Base-by-base conservation (phyloP, 2,888 invertebrate genomes). In the Lepidonotus clava region DNA sequence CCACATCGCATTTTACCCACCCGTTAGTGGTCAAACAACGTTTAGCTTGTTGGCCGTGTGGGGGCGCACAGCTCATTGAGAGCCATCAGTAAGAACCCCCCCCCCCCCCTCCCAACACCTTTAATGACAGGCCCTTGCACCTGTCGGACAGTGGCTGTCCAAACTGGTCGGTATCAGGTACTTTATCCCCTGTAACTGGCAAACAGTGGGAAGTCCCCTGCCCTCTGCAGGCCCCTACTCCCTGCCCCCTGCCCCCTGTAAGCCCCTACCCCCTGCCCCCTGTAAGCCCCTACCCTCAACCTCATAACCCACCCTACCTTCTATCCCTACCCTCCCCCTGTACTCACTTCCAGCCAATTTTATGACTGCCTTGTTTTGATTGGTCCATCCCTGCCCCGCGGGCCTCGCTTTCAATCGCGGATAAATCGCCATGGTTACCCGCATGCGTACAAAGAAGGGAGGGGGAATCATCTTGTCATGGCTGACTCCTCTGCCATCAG, bases 391-490 rank as follows among this genome's bases (percentile, higher is more conserved):
- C 36, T 76, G 76, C 76, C 76, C 38, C 36, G 38, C 76, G 76
- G 76, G 36, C 76, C 76, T 76, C 76, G 76, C 40, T 76, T 76
- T 76, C 61, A 61, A n/a, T 6, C 8, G n/a, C 61, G 61, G 76
- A 76, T 76, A 76, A 76, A 76, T 76, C 76, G 38, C 76, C 76
- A 76, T 76, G 76, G 76, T 36, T 76, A 76, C 76, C 38, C 38
- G 76, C 76, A 21, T 24, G 38, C 76, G 71, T 6, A 76, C 76
- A 76, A 76, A 24, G 76, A 34, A 76, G 34, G 76, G 38, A 36
- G 76, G 76, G 76, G 24, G 76, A 76, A 76, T 76, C 76, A 76
- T 76, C 76, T 76, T 76, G 76, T 76, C 76, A 76, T 11, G 76
- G 28, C 66, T 66, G 28, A 66, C 66, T 1, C 66, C 8, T 4